Base-by-base conservation (phyloP, 2,797 vertebrate genomes). In the Discoglossus pictus region DNA sequence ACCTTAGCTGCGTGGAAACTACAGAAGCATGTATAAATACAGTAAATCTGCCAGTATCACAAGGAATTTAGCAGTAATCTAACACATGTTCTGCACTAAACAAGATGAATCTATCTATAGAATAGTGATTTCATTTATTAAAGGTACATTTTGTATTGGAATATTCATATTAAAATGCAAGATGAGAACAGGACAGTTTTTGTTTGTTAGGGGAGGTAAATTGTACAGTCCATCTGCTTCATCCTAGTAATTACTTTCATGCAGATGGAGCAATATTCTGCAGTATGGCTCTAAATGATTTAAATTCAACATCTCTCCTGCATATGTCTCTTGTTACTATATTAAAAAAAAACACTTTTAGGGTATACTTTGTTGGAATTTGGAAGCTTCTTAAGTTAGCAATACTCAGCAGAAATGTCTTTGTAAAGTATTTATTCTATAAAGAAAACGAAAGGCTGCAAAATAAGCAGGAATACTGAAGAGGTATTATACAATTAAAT, bases 181-280 rank as follows among this genome's bases (percentile, higher is more conserved):
- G 10, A 13, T 9, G 48, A 36, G 23, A 16, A 16, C 3, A 24
- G 52, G 21, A 46, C 21, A 21, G 16, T 31, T 13, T 16, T 34
- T 18, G 8, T 55, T 31, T 20, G 23, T 20, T 42, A 18, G 55
- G 43, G 43, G 54, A 31, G 23, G 51, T 40, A 18, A 3, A 24
- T 7, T 9, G 13, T 39, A n/a, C 10, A 46, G 18, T 5, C 44
- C 44, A 61, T 61, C 59, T 61, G 58, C 10, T 61, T 4, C 27
- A 31, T 31, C 8, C 27, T 31, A 31, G 27, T 31, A 31, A 31
- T 31, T 31, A 8, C 27, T 31, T 31, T 31, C 27, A 31, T 31
- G 27, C 27, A 31, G 4, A 31, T 31, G 15, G 13, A 42, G 15
- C 6, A 47, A 23, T 47, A 47, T 47, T 23, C 17, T 21, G 12